Evolutionary conservation across 2,113 vertebrate genomes (phyloP), one percentile per base, ranked within the genome.

Genomic region (Hymenochirus boettgeri): DNA sequence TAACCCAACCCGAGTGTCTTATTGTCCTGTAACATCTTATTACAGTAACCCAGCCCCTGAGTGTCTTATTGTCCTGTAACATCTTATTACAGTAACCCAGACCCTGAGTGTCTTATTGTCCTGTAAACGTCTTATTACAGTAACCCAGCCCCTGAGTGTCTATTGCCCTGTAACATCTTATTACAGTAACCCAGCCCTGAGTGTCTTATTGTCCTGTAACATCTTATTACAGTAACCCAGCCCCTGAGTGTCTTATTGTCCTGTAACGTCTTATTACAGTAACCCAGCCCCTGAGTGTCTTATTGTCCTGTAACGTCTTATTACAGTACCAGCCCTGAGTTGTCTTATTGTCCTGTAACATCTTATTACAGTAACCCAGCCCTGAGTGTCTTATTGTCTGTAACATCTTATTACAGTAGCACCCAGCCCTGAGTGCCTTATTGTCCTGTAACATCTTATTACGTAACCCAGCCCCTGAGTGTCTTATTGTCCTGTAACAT

Each of bases 371-470:
- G n/a, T n/a, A n/a, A n/a, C 33, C 33, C 9, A 9, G 2, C 33
- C 33, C 33, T 61, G 50, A 53, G 50, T 13, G 2, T 24, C 50
- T 25, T 53, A 53, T 53, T 53, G 22, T n/a, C n/a, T 52, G 50
- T 53, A 35, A 53, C 50, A 25, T 24, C 23, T 15, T 31, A 31
- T 55, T 31, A n/a, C 26, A 18, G 26, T 55, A 55, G 31, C n/a
- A n/a, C n/a, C n/a, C n/a, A n/a, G n/a, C 17, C 26, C 27, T 1
- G 0, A 15, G 51, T 27, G 51, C 51, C 51, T 54, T 54, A 54
- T 54, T 54, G 22, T 18, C 24, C 25, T 29, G 24, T 54, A 29
- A 29, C 17, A 27, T 5, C 2, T 2, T 29, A 31, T 31, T 31
- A 26, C 18, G 26, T 29, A 22, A 31, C 29, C 29, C 29, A 4